These are phyloP conservation scores for Copidosoma aretas DNA, from an alignment of 2,888 invertebrate genomes.

Conservation along the genomic window DNA sequence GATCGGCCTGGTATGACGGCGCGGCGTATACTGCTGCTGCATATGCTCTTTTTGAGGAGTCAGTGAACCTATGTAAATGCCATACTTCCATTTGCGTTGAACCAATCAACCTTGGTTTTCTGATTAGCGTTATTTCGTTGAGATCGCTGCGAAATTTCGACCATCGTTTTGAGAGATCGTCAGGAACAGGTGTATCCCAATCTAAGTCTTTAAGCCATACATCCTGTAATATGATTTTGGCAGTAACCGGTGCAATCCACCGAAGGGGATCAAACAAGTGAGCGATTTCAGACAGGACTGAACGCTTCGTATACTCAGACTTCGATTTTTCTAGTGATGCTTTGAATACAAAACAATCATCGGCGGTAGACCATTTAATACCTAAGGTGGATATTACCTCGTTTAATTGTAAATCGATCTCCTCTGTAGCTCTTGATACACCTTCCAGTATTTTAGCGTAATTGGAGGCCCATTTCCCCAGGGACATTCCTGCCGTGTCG, in stretches of 20 bases:
- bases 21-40: too few relatives aligned
- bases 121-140: too few relatives aligned
- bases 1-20: too few relatives aligned
- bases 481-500: not conserved
- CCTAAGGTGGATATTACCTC: not conserved
- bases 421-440: too few relatives aligned
- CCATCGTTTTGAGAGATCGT: not conserved
- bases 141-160: not conserved
- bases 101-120: too few relatives aligned
- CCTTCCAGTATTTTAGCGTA: not conserved
- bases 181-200: not conserved
- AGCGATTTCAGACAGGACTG: not conserved
- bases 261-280: not conserved
- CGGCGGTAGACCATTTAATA: not conserved
- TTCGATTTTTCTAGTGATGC: not conserved
- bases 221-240: not conserved
- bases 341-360: not conserved
- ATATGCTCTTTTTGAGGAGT: conserved; percentile 10
- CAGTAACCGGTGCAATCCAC: not conserved
- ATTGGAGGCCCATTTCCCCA: not conserved
- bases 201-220: not conserved
- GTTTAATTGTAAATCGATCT: not conserved
- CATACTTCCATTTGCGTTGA: not conserved
- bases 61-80: not conserved
- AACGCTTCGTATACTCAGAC: not conserved